Conservation (phyloP, 2,888 invertebrate genomes). For the Lycaena phlaeas region DNA sequence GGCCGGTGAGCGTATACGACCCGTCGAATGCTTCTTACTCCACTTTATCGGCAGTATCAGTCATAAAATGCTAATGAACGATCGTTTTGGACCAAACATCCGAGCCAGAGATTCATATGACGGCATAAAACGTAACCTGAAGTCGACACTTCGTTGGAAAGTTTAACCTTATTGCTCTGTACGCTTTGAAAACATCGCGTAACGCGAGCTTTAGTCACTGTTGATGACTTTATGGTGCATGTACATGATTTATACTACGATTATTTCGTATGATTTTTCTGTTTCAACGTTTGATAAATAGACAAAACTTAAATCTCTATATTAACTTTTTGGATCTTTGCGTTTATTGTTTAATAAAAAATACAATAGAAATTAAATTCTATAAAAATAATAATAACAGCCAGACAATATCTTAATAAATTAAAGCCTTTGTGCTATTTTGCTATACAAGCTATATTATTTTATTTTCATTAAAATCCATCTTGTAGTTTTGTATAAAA, state of each 20-base stretch:
- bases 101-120: conserved; percentile 71
- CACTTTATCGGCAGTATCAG: conserved; percentile 70
- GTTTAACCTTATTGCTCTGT: conserved; percentile 59
- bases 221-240: neutral
- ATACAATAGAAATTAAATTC: too few relatives aligned
- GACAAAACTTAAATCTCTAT: too few relatives aligned
- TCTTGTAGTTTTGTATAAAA: too few relatives aligned
- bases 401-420: too few relatives aligned
- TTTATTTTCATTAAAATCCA: too few relatives aligned
- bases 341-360: too few relatives aligned
- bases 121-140: conserved; percentile 69
- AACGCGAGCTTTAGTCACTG: conserved; percentile 42
- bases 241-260: conserved; percentile 8
- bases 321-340: too few relatives aligned
- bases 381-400: too few relatives aligned
- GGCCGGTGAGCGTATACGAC: conserved; percentile 62
- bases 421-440: too few relatives aligned
- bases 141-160: conserved; percentile 68
- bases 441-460: too few relatives aligned
- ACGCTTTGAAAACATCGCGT: conserved; percentile 69
- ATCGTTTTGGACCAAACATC: conserved; percentile 69
- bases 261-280: too few relatives aligned
- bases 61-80: conserved; percentile 73
- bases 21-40: conserved; percentile 69
- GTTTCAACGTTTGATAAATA: too few relatives aligned